Base-by-base conservation (phyloP, 37 sponge, comb jelly and placozoan species). In the Axinella damicornis region DNA sequence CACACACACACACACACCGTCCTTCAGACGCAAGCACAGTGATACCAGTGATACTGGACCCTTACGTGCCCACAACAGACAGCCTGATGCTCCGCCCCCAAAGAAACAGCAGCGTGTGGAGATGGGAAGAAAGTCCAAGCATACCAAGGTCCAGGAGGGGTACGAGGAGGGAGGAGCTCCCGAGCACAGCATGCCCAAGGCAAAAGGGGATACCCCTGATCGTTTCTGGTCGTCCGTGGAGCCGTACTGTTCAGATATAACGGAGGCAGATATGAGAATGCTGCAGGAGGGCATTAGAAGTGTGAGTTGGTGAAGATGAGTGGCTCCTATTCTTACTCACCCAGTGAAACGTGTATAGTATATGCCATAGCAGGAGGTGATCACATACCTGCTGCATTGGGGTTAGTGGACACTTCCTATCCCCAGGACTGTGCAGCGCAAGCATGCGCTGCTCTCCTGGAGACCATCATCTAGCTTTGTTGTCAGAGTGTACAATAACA, bases 141-240 rank as follows among this genome's bases (percentile, higher is more conserved):
- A 83, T n/a, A 46, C 15, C 19, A 72, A 73, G 61, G 14, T 46
- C 9, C 46, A 46, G 46, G 46, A 46, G 46, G 46, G 46, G 9
- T 46, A 46, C 46, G 46, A 46, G 46, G 46, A 46, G 46, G 46
- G 46, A 9, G 9, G 46, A 4, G 9, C 46, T 12, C 46, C 9
- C 6, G 46, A 46, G 46, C 46, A 46, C 34, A n/a, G 46, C 70
- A 32, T 62, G 24, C 69, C 17, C 41, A 84, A 77, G 63, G 28
- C 25, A 31, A 88, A 85, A 27, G 83, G 78, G 58, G 96, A 95
- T 62, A 69, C 78, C 41, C 79, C 79, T 28, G 90, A 92, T 72
- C 80, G 90, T 61, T 88, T 95, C 74, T 95, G 96, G 96, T 53
- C 83, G 2, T 65, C 94, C 33, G 94, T 95, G 46, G 96, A 95